Evolutionary conservation across 37 sponge, comb jelly and placozoan genomes (phyloP).

Genomic region (Bolinopsis microptera): DNA sequence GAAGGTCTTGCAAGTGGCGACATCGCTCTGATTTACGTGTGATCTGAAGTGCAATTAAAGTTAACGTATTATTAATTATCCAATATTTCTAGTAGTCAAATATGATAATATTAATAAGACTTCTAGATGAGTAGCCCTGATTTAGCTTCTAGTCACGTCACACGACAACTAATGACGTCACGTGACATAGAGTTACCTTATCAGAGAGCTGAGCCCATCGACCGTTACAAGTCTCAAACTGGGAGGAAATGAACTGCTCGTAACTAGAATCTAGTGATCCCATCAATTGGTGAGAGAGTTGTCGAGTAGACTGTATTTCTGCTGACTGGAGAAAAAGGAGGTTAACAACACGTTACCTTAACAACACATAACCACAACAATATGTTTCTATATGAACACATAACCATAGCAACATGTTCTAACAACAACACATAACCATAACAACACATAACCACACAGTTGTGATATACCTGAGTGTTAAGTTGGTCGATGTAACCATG

Average conservation of each 20-base stretch:
- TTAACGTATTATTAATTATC: too few relatives aligned
- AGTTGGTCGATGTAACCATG: not conserved
- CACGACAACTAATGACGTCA: too few relatives aligned
- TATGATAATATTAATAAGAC: too few relatives aligned
- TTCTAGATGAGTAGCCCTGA: too few relatives aligned
- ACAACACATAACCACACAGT: not conserved
- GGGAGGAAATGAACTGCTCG: not conserved
- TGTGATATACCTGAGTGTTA: not conserved
- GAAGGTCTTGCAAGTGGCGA: not conserved
- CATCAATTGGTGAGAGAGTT: slow-evolving; percentile 37
- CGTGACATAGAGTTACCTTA: too few relatives aligned
- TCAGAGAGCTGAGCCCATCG: not conserved
- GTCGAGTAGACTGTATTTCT: not conserved
- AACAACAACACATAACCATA: not conserved
- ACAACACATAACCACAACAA: not conserved
- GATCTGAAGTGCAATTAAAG: not conserved
- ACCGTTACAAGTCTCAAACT: slow-evolving; percentile 1
- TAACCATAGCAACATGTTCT: not conserved
- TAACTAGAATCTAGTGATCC: slow-evolving; percentile 31
- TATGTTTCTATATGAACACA: not conserved
- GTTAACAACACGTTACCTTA: not conserved
- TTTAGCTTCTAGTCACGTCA: too few relatives aligned
- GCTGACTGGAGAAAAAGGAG: not conserved
- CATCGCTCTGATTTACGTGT: not conserved
- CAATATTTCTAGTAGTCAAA: too few relatives aligned